Conservation (phyloP, 2,113 vertebrate species). For the Loxodonta africana region DNA sequence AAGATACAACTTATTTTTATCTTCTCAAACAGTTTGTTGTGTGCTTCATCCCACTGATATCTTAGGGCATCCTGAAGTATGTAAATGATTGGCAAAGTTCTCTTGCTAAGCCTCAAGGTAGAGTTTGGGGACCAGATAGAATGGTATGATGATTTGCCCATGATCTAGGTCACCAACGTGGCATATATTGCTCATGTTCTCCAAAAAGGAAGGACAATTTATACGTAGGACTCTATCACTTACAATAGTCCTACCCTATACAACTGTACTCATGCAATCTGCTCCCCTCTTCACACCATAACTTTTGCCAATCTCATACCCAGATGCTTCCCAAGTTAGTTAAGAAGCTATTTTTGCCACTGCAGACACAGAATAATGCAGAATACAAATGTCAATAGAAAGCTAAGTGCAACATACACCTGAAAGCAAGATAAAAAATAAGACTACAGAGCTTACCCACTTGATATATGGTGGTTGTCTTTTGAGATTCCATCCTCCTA, state of each 20-base stretch:
- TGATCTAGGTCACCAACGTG: background rate
- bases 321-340: constrained; percentile 2
- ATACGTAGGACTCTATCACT: background rate
- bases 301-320: constrained; percentile 4
- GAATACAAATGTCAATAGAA: constrained; percentile 28
- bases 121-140: background rate
- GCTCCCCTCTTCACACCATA: background rate
- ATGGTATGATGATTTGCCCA: background rate
- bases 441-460: constrained; percentile 42
- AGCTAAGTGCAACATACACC: constrained; percentile 19
- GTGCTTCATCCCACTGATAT: background rate
- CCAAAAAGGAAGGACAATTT: constrained; percentile 49
- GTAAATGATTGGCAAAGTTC: constrained; percentile 22
- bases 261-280: background rate
- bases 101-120: background rate
- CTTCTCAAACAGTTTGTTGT: constrained; percentile 34
- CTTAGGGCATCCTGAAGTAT: constrained; percentile 1
- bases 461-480: background rate
- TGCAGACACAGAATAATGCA: constrained; percentile 16
- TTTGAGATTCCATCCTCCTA: constrained; percentile 39
- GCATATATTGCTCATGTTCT: background rate
- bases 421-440: constrained; percentile 44
- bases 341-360: constrained; percentile 41
- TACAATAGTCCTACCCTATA: background rate
- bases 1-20: constrained; percentile 5